A percentile compares a stretch with the other conserved stretches of the same genome.
Conservation (phyloP, 2,113 vertebrate species). For the Anguilla japonica region DNA sequence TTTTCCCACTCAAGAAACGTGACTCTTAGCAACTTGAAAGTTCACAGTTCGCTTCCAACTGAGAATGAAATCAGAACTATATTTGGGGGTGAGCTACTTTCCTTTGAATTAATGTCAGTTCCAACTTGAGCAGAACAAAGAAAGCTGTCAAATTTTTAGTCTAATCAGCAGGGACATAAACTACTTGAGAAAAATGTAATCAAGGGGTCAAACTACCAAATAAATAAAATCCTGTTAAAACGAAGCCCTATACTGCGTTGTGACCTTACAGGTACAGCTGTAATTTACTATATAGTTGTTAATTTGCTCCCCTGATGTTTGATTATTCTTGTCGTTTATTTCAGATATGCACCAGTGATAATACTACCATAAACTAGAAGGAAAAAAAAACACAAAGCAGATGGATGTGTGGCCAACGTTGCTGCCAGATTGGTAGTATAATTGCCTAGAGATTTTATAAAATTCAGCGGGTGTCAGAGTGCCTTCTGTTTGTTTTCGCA, state of each 20-base stretch:
- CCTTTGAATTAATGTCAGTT: neutral
- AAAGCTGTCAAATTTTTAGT: neutral
- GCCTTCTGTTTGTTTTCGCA: conserved; percentile 5
- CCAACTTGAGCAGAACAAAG: neutral
- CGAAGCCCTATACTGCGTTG: neutral
- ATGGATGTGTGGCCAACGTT: neutral
- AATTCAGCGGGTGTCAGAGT: neutral
- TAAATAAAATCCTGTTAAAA: neutral
- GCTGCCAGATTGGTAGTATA: neutral
- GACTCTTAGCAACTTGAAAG: neutral
- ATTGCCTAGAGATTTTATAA: neutral
- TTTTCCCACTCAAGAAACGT: too few species aligned
- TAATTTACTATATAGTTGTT: neutral
- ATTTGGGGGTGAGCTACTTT: neutral
- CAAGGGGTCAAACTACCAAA: neutral
- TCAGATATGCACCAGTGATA: neutral
- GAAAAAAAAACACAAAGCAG: neutral
- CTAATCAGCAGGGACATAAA: neutral
- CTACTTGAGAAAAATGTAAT: neutral
- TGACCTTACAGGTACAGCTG: neutral
- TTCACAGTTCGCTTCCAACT: neutral
- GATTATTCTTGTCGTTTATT: neutral
- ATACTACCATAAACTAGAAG: neutral
- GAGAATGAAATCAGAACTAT: neutral
- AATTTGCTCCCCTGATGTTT: neutral